Percentiles rank a stretch among this genome's conserved stretches.
These are phyloP conservation scores for Latheticus oryzae DNA, from an alignment of 2,888 invertebrate genomes.

Conservation along the genomic window DNA sequence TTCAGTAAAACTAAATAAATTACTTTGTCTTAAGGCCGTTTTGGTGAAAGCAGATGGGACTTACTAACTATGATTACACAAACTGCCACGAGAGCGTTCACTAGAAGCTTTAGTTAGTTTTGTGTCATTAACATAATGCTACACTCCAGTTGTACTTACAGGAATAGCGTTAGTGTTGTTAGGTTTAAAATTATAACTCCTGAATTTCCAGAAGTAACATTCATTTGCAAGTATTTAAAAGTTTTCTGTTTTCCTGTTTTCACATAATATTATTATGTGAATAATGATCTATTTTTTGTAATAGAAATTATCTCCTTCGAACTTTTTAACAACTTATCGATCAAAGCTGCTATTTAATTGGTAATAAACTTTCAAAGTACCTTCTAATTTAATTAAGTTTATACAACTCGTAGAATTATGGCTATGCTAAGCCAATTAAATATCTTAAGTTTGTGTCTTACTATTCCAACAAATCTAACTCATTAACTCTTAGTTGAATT, in stretches of 20 bases:
- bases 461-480: too few species aligned
- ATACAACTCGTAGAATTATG: background rate
- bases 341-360: conserved; percentile 1
- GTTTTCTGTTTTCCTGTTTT: too few species aligned
- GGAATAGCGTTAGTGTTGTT: conserved; percentile 26
- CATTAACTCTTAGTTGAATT: too few species aligned
- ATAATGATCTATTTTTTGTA: too few species aligned
- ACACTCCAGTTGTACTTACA: conserved; percentile 25
- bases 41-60: conserved; percentile 28
- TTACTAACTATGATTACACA: conserved; percentile 29
- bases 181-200: conserved; percentile 17
- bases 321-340: conserved; percentile 17
- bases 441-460: background rate
- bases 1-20: conserved; percentile 27
- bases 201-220: conserved; percentile 19
- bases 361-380: conserved; percentile 13
- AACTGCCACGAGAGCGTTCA: conserved; percentile 26
- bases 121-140: conserved; percentile 34
- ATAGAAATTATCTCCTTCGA: too few species aligned
- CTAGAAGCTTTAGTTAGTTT: conserved; percentile 29
- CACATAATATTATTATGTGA: too few species aligned
- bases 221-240: conserved; percentile 26
- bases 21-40: conserved; percentile 22
- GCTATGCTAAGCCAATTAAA: conserved; percentile 10
- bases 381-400: conserved; percentile 23